phyloP scores from a whole-genome alignment of 2,888 invertebrate species.

The Leptogaster cylindrica region DNA sequence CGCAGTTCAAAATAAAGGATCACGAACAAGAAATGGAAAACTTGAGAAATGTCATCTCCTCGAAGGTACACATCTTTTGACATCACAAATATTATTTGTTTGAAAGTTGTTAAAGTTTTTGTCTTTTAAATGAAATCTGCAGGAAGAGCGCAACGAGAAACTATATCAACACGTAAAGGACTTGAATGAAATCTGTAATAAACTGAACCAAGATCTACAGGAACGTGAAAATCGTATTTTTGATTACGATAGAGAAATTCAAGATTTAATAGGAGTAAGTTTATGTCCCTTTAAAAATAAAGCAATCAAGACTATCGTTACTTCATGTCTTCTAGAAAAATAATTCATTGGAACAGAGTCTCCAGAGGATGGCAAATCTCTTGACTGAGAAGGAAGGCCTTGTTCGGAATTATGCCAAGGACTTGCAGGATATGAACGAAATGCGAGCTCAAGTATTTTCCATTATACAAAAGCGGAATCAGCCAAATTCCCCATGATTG shows the following conservation, averaged over 20 bases:
- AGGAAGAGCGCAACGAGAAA: conserved; percentile 16
- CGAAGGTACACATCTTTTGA: conserved; percentile 16
- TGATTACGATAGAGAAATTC: conserved; percentile 36
- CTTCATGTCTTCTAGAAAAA: conserved; percentile 19
- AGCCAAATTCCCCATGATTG: not conserved
- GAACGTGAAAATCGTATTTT: conserved; percentile 32
- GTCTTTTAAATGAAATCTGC: not conserved
- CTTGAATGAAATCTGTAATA: conserved; percentile 5
- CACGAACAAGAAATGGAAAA: conserved; percentile 31
- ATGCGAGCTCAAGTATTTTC: conserved; percentile 42
- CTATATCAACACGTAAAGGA: conserved; percentile 3
- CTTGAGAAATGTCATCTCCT: conserved; percentile 19
- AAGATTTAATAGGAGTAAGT: conserved; percentile 30
- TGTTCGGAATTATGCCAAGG: conserved; percentile 37
- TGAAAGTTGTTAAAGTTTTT: conserved; percentile 2
- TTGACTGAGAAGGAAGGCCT: conserved; percentile 38
- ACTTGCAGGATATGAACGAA: conserved; percentile 41
- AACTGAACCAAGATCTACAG: conserved; percentile 19
- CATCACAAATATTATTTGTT: not conserved
- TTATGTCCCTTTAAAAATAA: too few species aligned
- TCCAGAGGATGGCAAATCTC: conserved; percentile 8
- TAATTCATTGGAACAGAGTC: conserved; percentile 14
- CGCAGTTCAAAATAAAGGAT: conserved; percentile 6
- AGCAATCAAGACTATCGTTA: too few species aligned
- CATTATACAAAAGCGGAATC: conserved; percentile 18